A percentile compares a stretch with the other conserved stretches of the same genome.
These are phyloP conservation scores for Brachionus calyciflorus DNA, from an alignment of 1,140 invertebrate species.

Conservation along the genomic window DNA sequence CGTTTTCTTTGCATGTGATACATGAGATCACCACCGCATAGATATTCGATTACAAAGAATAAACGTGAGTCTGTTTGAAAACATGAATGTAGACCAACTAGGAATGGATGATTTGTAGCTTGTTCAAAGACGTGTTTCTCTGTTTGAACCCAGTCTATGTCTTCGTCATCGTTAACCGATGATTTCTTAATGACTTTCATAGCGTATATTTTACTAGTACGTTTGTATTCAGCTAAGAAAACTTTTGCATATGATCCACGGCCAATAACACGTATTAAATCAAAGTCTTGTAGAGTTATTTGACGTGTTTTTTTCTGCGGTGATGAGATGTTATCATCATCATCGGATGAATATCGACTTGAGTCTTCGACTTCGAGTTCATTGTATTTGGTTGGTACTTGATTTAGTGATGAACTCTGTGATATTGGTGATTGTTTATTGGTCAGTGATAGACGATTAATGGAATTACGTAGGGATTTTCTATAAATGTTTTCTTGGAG, in stretches of 20 bases:
- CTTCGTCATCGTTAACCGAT: slow-evolving; percentile 88
- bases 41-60: slow-evolving; percentile 99
- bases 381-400: slow-evolving; percentile 1
- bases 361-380: slow-evolving; percentile 2
- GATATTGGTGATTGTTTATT: not conserved
- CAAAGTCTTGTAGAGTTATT: slow-evolving; percentile 69
- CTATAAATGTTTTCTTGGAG: slow-evolving; percentile 9
- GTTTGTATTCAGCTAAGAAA: slow-evolving; percentile 91
- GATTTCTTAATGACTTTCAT: slow-evolving; percentile 99
- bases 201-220: slow-evolving; percentile 68
- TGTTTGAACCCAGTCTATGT: slow-evolving; percentile 99
- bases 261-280: slow-evolving; percentile 93
- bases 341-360: not conserved
- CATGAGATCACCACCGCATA: slow-evolving; percentile 98
- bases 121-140: slow-evolving; percentile 99
- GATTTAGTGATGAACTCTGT: not conserved
- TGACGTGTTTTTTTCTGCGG: not conserved
- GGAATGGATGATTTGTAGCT: slow-evolving; percentile 97
- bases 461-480: not conserved
- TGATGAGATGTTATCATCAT: not conserved
- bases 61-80: slow-evolving; percentile 81
- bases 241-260: slow-evolving; percentile 98
- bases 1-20: slow-evolving; percentile 98
- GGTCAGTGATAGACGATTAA: not conserved
- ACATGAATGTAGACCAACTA: slow-evolving; percentile 97